Base-by-base conservation (phyloP, 2,888 invertebrate species). In the Xestia ashworthii region DNA sequence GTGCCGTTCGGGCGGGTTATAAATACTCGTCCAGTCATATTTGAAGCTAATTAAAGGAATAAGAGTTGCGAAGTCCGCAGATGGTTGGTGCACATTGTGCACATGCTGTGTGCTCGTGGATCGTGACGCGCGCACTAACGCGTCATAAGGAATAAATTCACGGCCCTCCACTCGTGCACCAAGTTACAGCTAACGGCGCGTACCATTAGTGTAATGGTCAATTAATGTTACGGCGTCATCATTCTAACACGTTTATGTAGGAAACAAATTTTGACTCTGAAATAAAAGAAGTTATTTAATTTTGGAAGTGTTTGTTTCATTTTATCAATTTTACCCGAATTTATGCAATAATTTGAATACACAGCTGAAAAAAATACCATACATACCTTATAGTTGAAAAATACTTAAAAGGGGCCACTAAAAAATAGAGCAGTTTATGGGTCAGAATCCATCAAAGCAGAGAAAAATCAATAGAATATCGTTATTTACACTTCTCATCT, bases 231-330 rank as follows among this genome's bases (percentile, higher is more conserved):
- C 94, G 90, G 93, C 95, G 95, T 95, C 94, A 92, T 93, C 94
- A 93, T 95, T 96, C 95, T 96, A 96, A 96, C 96, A 96, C 95
- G 93, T 94, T 95, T 95, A 96, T 95, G 96, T 96, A 96, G 96
- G 93, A 95, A 96, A 96, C 95, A 96, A 96, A 96, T 96, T n/a
- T 96, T 96, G 96, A 96, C 95, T 96, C 95, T 96, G 96, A 96
- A 95, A 96, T 96, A 96, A 96, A 96, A 96, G 95, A 96, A 96
- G 95, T 96, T 96, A 96, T 96, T 96, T 96, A 96, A 96, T 96
- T 96, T 96, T 96, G 96, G 96, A 96, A 92, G 82, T 91, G 90
- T 90, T 94, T 90, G 96, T 96, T 96, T 96, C 88, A 95, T 95
- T 96, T 65, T 46, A 44, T 50, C 25, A 32, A 22, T 48, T 44